Evolutionary conservation across 2,888 invertebrate genomes (phyloP), one percentile per base, ranked within the genome.

Genomic region (Antheraea yamamai): DNA sequence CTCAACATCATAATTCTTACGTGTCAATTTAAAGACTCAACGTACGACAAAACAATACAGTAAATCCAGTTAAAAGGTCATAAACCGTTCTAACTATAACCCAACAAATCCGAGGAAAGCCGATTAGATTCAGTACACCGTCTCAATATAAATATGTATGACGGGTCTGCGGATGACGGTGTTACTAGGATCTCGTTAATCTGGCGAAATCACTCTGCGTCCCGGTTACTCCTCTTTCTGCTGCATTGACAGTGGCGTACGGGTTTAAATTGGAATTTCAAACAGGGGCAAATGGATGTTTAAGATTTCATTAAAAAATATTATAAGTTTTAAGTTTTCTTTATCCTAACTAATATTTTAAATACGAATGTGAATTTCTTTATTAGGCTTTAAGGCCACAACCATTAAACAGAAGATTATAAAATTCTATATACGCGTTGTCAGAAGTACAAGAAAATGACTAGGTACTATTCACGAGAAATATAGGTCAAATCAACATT

Each of bases 121-220:
- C 81, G 81, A 82, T 85, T 84, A 84, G 77, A 83, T 80, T 81
- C 80, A 80, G 79, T 79, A 75, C 74, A 77, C 76, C 74, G n/a
- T 51, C 52, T 72, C 20, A 64, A 61, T 70, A 87, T 87, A 83
- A 87, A 87, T 85, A 86, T 87, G 84, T 70, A 70, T 70, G 81
- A 88, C 83, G 82, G 68, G 55, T 72, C 73, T 75, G 75, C 76
- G 78, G 79, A 82, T 81, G 84, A 84, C 82, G 75, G 82, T 83
- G 84, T 84, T 85, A 83, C 76, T 81, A 78, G 80, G 81, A 81
- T 80, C 80, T 79, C 79, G 77, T 80, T 85, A 87, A 86, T 86
- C 83, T 81, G 74, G 72, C 76, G 75, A 80, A 79, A 82, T 79
- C 75, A 75, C 73, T 75, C 75, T 73, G 68, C 73, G 71, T n/a